These are phyloP conservation scores for Doris montereyensis DNA, from an alignment of 2,888 invertebrate species.

Conservation along the genomic window DNA sequence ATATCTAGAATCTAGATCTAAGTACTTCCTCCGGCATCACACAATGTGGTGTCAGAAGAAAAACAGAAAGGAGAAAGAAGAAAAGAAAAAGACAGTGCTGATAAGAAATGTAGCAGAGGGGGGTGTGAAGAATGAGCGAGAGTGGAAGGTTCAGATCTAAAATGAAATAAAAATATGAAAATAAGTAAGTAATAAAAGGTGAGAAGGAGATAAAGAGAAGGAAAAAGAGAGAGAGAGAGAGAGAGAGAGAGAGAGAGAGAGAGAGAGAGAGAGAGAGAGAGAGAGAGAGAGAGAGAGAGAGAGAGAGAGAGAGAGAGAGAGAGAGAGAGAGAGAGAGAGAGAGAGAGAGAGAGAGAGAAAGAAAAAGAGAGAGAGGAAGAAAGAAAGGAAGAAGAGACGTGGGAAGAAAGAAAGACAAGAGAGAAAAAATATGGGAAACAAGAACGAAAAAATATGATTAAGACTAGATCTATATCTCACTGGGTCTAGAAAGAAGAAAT, in stretches of 20 bases:
- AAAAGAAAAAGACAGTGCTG: too few relatives aligned
- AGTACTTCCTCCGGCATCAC: too few relatives aligned
- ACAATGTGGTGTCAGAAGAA: too few relatives aligned
- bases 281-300: background rate
- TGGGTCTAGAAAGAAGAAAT: too few relatives aligned
- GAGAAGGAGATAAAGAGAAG: background rate
- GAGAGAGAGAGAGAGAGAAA: background rate
- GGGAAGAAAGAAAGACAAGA: background rate
- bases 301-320: background rate
- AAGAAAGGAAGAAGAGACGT: background rate
- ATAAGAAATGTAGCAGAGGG: too few relatives aligned
- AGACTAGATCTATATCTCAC: too few relatives aligned
- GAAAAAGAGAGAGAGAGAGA: background rate
- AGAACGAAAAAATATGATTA: background rate
- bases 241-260: conserved; percentile 33
- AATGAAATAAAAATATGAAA: too few relatives aligned
- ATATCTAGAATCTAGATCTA: too few relatives aligned
- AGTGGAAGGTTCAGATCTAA: too few relatives aligned
- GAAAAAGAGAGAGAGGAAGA: background rate
- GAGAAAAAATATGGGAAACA: background rate
- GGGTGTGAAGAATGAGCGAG: too few relatives aligned
- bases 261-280: conserved; percentile 15
- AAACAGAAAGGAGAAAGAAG: too few relatives aligned
- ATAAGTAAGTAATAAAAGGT: too few relatives aligned
- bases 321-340: background rate